phyloP scores from a whole-genome alignment of 2,797 vertebrate species.

The Botia kubotai region DNA sequence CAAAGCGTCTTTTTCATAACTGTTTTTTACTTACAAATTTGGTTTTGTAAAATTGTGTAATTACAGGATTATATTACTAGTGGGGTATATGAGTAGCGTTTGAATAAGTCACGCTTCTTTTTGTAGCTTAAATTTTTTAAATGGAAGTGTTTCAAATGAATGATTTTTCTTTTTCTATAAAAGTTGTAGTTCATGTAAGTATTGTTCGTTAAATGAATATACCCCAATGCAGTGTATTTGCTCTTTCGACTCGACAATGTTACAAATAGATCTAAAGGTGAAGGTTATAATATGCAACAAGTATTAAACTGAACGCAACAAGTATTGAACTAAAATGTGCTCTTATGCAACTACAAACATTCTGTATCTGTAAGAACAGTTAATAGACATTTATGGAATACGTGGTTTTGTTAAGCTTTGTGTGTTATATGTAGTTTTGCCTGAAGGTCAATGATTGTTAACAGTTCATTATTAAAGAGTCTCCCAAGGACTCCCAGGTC shows the following conservation, averaged over 20 bases:
- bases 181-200: slow-evolving; percentile 40
- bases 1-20: slow-evolving; percentile 40
- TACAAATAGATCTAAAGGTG: slow-evolving; percentile 26
- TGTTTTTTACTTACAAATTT: slow-evolving; percentile 52
- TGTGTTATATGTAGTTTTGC: slow-evolving; percentile 17
- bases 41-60: slow-evolving; percentile 55
- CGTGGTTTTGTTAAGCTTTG: slow-evolving; percentile 11
- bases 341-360: slow-evolving; percentile 4
- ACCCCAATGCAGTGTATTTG: slow-evolving; percentile 10
- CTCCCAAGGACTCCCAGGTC: slow-evolving; percentile 8
- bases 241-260: slow-evolving; percentile 25
- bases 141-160: slow-evolving; percentile 53
- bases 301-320: background rate
- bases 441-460: background rate
- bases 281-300: background rate
- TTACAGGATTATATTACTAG: slow-evolving; percentile 46
- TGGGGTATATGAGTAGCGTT: slow-evolving; percentile 41
- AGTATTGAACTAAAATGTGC: background rate
- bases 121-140: slow-evolving; percentile 49
- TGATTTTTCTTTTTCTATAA: slow-evolving; percentile 53
- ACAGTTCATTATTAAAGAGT: slow-evolving; percentile 9
- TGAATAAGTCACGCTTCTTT: slow-evolving; percentile 37
- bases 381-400: slow-evolving; percentile 14
- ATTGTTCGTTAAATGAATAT: slow-evolving; percentile 14
- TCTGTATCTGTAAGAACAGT: background rate